phyloP scores from a whole-genome alignment of 2,888 invertebrate genomes.

The Cybosia mesomella region DNA sequence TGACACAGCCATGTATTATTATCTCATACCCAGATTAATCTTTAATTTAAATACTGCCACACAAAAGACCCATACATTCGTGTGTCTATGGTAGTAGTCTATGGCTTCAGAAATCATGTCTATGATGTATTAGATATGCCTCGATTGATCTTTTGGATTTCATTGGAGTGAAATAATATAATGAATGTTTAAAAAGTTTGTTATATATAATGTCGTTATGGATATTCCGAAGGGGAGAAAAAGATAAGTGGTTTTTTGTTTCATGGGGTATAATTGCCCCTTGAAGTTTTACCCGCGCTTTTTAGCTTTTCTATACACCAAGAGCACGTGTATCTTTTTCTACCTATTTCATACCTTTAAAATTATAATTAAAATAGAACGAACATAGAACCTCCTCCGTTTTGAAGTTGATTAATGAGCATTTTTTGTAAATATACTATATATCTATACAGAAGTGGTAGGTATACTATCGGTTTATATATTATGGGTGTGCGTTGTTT shows the following conservation, averaged over 20 bases:
- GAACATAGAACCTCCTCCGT: too few relatives aligned
- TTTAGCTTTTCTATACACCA: too few relatives aligned
- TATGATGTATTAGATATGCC: slow-evolving; percentile 40
- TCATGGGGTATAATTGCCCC: not conserved
- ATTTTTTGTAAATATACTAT: too few relatives aligned
- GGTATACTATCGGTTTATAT: too few relatives aligned
- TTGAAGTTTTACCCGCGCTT: too few relatives aligned
- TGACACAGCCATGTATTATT: slow-evolving; percentile 56
- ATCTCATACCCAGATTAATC: slow-evolving; percentile 65
- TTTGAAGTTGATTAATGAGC: too few relatives aligned
- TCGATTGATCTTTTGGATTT: slow-evolving; percentile 38
- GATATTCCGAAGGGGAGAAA: not conserved
- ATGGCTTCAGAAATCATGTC: slow-evolving; percentile 31
- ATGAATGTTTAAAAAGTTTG: slow-evolving; percentile 15
- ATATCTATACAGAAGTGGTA: too few relatives aligned
- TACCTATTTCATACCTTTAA: too few relatives aligned
- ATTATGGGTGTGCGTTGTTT: too few relatives aligned
- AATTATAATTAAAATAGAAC: too few relatives aligned
- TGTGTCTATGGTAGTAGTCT: slow-evolving; percentile 15
- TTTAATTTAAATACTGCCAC: slow-evolving; percentile 62
- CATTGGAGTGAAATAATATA: slow-evolving; percentile 19
- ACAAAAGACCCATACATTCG: slow-evolving; percentile 43
- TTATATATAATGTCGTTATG: slow-evolving; percentile 5
- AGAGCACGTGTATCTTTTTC: too few relatives aligned
- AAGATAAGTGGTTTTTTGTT: not conserved